A percentile compares a stretch with the other conserved stretches of the same genome.
These are phyloP conservation scores for Ectemnius cavifrons DNA, from an alignment of 2,888 invertebrate species.

Conservation along the genomic window DNA sequence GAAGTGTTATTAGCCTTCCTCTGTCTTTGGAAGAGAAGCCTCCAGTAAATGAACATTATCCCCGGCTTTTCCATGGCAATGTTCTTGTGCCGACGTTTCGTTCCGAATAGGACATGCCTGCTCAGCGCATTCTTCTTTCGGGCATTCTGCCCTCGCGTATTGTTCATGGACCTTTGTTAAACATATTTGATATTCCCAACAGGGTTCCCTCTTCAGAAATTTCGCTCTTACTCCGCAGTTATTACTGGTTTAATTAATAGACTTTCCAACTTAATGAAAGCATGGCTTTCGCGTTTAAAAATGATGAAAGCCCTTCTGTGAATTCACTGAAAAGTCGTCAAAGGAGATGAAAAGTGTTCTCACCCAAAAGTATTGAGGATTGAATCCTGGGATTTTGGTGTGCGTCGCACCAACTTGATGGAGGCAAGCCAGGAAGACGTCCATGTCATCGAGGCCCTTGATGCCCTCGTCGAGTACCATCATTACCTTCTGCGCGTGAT, in stretches of 20 bases:
- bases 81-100: background rate
- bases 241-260: too few species aligned
- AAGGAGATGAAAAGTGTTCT: slow-evolving; percentile 2
- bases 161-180: too few species aligned
- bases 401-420: slow-evolving; percentile 92
- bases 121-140: slow-evolving; percentile 7
- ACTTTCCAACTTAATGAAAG: too few species aligned
- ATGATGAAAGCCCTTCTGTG: too few species aligned
- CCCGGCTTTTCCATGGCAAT: background rate
- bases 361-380: slow-evolving; percentile 94
- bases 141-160: background rate
- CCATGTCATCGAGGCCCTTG: slow-evolving; percentile 90
- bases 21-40: background rate
- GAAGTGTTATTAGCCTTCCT: too few species aligned
- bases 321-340: too few species aligned
- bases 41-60: slow-evolving; percentile 7
- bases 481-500: slow-evolving; percentile 94
- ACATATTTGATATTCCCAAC: too few species aligned
- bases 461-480: slow-evolving; percentile 93
- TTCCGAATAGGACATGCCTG: background rate
- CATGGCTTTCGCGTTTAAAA: too few species aligned
- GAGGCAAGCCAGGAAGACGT: slow-evolving; percentile 89
- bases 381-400: slow-evolving; percentile 90
- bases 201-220: too few species aligned
- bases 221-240: too few species aligned